Evolutionary conservation across 2,888 invertebrate genomes (phyloP).

Genomic region (Tridacna gigas): DNA sequence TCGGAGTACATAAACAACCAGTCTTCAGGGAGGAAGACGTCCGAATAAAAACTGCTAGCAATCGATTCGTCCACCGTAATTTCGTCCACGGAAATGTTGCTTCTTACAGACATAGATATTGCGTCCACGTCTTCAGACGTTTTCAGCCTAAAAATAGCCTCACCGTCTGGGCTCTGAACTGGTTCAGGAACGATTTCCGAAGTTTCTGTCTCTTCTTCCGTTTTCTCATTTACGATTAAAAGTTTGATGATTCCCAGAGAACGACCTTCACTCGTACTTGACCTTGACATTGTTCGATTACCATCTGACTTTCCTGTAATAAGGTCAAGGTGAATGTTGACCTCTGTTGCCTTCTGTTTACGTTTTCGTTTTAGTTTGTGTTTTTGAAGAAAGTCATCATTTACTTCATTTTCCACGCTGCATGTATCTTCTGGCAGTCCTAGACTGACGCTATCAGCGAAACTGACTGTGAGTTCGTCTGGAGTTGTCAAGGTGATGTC

Average conservation of each 20-base stretch:
- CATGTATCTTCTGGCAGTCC: background rate
- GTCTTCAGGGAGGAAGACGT: slow-evolving; percentile 48
- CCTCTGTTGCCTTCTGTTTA: slow-evolving; percentile 9
- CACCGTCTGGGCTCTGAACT: slow-evolving; percentile 8
- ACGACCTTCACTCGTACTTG: background rate
- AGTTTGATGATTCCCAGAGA: slow-evolving; percentile 28
- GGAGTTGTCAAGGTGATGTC: slow-evolving; percentile 3
- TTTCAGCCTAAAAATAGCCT: slow-evolving; percentile 15
- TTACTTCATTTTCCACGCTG: slow-evolving; percentile 7
- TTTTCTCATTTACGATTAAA: background rate
- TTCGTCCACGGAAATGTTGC: slow-evolving; percentile 28
- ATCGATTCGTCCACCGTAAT: slow-evolving; percentile 30
- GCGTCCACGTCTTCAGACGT: slow-evolving; percentile 21
- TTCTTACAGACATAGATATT: slow-evolving; percentile 25
- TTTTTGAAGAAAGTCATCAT: background rate
- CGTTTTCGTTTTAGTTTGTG: background rate
- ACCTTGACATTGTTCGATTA: slow-evolving; percentile 5
- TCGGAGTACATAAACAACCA: slow-evolving; percentile 50
- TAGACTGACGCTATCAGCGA: slow-evolving; percentile 15
- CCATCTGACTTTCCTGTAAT: background rate
- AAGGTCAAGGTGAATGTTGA: slow-evolving; percentile 19
- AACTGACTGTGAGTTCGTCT: background rate
- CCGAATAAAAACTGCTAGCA: slow-evolving; percentile 38
- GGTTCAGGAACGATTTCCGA: slow-evolving; percentile 10
- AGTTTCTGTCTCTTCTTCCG: background rate